phyloP scores from a whole-genome alignment of 2,888 invertebrate species.

The Epirrhoe tristata region DNA sequence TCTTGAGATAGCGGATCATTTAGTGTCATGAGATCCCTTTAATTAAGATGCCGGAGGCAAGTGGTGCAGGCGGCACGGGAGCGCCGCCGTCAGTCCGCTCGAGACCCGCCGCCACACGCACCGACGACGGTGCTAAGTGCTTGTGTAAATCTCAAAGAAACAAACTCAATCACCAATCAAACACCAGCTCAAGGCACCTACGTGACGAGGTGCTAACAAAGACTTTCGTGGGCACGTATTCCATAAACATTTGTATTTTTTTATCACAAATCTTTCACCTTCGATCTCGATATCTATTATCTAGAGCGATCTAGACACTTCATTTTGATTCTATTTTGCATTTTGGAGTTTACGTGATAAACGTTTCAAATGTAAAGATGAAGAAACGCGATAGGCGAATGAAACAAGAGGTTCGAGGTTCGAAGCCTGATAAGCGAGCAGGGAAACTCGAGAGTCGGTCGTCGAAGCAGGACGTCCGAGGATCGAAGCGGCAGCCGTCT shows the following conservation, averaged over 20 bases:
- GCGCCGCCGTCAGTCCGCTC: conserved; percentile 60
- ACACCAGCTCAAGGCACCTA: conserved; percentile 68
- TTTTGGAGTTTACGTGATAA: conserved; percentile 43
- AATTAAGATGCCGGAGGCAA: conserved; percentile 65
- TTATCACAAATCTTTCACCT: conserved; percentile 74
- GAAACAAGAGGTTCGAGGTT: conserved; percentile 58
- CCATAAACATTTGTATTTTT: conserved; percentile 66
- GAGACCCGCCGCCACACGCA: conserved; percentile 48
- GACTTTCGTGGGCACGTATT: conserved; percentile 70
- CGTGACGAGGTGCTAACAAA: conserved; percentile 75
- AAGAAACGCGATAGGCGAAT: conserved; percentile 69
- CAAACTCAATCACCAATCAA: conserved; percentile 46
- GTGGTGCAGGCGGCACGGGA: conserved; percentile 37
- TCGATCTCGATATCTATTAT: conserved; percentile 75
- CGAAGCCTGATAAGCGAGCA: conserved; percentile 51
- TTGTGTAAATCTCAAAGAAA: conserved; percentile 64
- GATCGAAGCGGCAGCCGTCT: conserved; percentile 46
- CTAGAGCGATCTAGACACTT: conserved; percentile 53
- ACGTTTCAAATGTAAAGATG: conserved; percentile 63
- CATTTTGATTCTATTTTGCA: conserved; percentile 53
- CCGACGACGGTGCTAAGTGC: conserved; percentile 55
- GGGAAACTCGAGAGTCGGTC: conserved; percentile 52
- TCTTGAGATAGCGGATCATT: conserved; percentile 54
- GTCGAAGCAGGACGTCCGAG: conserved; percentile 48
- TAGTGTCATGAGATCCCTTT: conserved; percentile 54